These are phyloP conservation scores for Plebejus argus DNA, from an alignment of 2,888 invertebrate species.

Conservation along the genomic window DNA sequence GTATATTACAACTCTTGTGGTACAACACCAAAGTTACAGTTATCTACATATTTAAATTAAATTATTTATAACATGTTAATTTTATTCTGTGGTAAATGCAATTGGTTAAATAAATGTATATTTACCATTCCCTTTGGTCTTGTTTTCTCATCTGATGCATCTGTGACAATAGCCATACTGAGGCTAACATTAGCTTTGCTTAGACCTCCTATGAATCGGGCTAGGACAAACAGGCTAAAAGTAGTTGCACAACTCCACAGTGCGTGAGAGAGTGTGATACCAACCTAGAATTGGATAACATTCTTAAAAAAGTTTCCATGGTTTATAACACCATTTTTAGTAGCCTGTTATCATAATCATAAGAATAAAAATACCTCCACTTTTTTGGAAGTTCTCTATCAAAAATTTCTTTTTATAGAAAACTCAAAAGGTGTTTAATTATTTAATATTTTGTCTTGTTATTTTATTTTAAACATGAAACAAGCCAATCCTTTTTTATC, in stretches of 20 bases:
- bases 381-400: too few species aligned
- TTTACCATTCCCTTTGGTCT: slow-evolving; percentile 96
- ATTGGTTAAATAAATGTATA: not conserved
- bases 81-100: not conserved
- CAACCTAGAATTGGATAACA: slow-evolving; percentile 81
- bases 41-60: not conserved
- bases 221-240: slow-evolving; percentile 94
- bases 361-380: too few species aligned
- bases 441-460: not conserved
- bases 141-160: slow-evolving; percentile 91
- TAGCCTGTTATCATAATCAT: too few species aligned
- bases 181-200: slow-evolving; percentile 98
- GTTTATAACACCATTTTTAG: too few species aligned
- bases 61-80: not conserved
- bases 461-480: not conserved
- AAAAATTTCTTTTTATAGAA: not conserved
- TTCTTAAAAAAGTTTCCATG: not conserved
- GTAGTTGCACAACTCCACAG: slow-evolving; percentile 94
- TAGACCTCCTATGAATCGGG: slow-evolving; percentile 95
- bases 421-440: not conserved
- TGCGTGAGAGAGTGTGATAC: slow-evolving; percentile 91
- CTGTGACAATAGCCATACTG: slow-evolving; percentile 96
- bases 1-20: not conserved
- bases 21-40: not conserved
- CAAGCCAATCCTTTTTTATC: not conserved